These are phyloP conservation scores for Coenobita brevimanus DNA, from an alignment of 1,140 invertebrate species.

Conservation along the genomic window DNA sequence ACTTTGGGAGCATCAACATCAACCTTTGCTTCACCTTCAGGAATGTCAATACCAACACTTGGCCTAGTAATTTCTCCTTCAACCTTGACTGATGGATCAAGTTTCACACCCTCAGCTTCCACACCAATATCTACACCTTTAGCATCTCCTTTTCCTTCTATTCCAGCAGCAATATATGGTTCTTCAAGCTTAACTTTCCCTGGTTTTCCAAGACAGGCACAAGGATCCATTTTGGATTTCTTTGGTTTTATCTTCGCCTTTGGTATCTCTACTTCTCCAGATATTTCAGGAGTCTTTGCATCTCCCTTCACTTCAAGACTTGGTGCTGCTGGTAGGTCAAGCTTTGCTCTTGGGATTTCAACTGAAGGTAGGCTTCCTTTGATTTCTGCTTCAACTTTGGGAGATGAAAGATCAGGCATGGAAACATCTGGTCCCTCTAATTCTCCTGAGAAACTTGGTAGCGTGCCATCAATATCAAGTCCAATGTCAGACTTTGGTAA, in stretches of 20 bases:
- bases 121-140: background rate
- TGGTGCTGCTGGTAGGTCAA: background rate
- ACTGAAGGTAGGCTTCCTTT: background rate
- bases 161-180: background rate
- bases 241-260: background rate
- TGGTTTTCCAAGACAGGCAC: slow-evolving; percentile 33
- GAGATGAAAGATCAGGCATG: slow-evolving; percentile 7
- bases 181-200: slow-evolving; percentile 4
- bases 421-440: slow-evolving; percentile 18
- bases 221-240: slow-evolving; percentile 20
- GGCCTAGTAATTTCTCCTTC: background rate
- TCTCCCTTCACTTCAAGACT: slow-evolving; percentile 24
- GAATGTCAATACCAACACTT: slow-evolving; percentile 1
- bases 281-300: slow-evolving; percentile 19
- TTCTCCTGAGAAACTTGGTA: slow-evolving; percentile 7
- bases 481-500: background rate
- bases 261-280: slow-evolving; percentile 19
- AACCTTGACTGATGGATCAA: background rate
- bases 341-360: slow-evolving; percentile 11
- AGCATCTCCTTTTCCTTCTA: background rate
- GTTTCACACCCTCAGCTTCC: too few species aligned
- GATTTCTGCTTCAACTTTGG: background rate
- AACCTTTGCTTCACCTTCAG: background rate
- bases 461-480: background rate
- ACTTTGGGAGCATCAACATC: slow-evolving; percentile 16